These are phyloP conservation scores for Hydriomena furcata DNA, from an alignment of 2,888 invertebrate genomes.

Conservation along the genomic window DNA sequence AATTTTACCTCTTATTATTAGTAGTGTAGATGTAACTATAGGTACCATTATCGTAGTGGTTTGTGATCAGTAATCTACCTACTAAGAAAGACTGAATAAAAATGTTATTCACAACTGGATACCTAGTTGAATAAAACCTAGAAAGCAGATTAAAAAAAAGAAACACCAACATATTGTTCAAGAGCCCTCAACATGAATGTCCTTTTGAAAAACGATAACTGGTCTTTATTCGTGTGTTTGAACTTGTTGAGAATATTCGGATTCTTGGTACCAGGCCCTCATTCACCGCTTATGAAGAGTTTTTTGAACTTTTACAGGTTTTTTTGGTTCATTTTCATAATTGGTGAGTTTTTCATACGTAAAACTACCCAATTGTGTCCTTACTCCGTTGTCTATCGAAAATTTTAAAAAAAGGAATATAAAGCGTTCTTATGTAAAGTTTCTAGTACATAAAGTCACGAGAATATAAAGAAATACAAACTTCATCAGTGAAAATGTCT, in stretches of 20 bases:
- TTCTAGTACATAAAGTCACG: no score
- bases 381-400: no score
- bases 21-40: no score
- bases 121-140: background rate
- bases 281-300: background rate
- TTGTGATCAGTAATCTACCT: no score
- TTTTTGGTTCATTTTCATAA: conserved; percentile 35
- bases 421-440: no score
- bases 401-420: no score
- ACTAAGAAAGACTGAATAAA: background rate
- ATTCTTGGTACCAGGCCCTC: conserved; percentile 30
- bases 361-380: no score
- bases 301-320: conserved; percentile 32
- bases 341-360: conserved; percentile 12
- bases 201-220: conserved; percentile 36
- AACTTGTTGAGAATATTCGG: conserved; percentile 39
- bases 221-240: conserved; percentile 35
- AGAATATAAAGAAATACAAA: no score
- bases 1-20: no score
- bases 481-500: no score
- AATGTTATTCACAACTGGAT: background rate
- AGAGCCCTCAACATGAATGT: conserved; percentile 26
- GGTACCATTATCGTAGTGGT: no score
- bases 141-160: background rate
- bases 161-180: background rate